Base-by-base conservation (phyloP, 2,113 vertebrate species). In the Cisticola juncidis region DNA sequence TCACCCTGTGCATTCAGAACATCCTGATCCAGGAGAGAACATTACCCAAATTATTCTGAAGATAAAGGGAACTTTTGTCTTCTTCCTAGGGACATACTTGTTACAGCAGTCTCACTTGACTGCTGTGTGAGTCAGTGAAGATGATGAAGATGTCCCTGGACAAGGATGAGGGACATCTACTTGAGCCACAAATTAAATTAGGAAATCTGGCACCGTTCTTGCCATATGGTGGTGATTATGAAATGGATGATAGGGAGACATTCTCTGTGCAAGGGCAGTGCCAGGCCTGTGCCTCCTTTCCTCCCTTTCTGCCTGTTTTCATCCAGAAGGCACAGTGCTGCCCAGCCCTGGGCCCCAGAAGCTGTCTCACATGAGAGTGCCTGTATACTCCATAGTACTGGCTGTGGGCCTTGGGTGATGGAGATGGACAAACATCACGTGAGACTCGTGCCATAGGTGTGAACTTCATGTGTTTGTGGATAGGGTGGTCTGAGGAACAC, bases 41-140 rank as follows among this genome's bases (percentile, higher is more conserved):
- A 26, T 71, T 64, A 88, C 65, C 33, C 19, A 72, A 89, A 83
- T 77, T 81, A 44, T 69, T 80, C 66, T 81, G 50, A 76, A 33
- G 20, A 18, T 68, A 50, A 79, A 64, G 40, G 12, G 9, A 61
- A 31, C 2, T 6, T 80, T 51, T 69, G 24, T 25, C 40, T 92
- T 36, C 19, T 72, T 95, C 12, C 14, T 36, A 50, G 16, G 56
- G 71, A 21, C 3, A 0, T 68, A 26, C 51, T 65, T 82, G 5
- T 86, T 83, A 11, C 6, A 44, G 9, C 42, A 79, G 28, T 82
- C 33, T 92, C 26, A 38, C 33, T 69, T 86, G 62, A 60, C 40
- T 64, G 38, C 44, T 56, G 1, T 68, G 21, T 71, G 80, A 38
- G 38, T 38, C 38, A 38, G 38, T 38, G 38, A 38, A 38, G 38